Base-by-base conservation (phyloP, 2,113 vertebrate species). In the Sciurus niger region DNA sequence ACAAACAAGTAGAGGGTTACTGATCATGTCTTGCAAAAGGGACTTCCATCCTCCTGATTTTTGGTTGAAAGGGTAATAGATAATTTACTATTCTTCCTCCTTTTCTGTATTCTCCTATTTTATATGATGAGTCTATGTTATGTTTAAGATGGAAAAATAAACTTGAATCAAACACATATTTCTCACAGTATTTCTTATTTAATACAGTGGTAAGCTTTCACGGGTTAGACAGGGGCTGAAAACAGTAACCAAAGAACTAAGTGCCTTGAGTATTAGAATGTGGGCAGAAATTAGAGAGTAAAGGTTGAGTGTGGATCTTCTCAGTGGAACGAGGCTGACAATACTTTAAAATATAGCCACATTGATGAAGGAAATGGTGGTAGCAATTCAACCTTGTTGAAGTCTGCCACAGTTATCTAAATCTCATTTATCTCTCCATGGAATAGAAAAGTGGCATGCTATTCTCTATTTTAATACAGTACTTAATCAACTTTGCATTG, bases 81-180 rank as follows among this genome's bases (percentile, higher is more conserved):
- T 74, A 55, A 87, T 84, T 68, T 95, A 51, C 60, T 32, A 4
- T 84, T 74, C 48, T 90, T 78, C 24, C 43, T 82, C 60, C n/a
- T 70, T 78, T 67, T 82, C 67, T 55, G 0, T 72, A 46, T 85
- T 89, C 68, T 93, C 82, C n/a, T 79, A 24, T 65, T 95, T 94
- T 93, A 24, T 55, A 58, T 78, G 63, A 58, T 2, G 30, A 92
- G 20, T 40, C 63, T 25, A 14, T 46, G 46, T 93, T 90, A 67
- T 76, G 34, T 30, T 85, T 65, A 94, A 60, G 46, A 70, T 82
- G 76, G 8, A 70, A 93, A 92, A 95, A 82, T 86, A 46, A 90
- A 37, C 16, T 76, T 74, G 30, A 83, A 79, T 95, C 30, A 58
- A 17, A 84, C 37, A 40, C 10, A 43, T 53, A 58, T 74, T n/a